Evolutionary conservation across 2,797 vertebrate genomes (phyloP), one percentile per base, ranked within the genome.

Genomic region (Sebastes steindachneri): DNA sequence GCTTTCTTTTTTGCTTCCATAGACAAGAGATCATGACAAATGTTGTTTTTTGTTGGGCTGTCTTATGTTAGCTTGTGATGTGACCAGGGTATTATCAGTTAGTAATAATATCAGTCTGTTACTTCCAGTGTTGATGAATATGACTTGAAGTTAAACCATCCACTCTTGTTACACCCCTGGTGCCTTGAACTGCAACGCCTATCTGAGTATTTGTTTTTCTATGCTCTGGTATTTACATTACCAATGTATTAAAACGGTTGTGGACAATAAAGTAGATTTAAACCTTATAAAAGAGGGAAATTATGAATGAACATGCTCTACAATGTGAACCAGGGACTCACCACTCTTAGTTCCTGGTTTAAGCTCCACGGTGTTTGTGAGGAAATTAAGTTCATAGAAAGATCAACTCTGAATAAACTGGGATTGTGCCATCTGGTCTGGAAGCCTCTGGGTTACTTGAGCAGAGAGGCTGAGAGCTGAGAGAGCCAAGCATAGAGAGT

Each of bases 181-280:
- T 93, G 88, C 94, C 94, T 95, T 93, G 37, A 79, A 85, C 66
- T 85, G 33, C 73, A 79, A 81, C 9, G 77, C 65, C 60, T 65
- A 63, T 83, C 62, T 68, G 64, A 74, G 33, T 41, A 68, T 74
- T 67, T 75, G 12, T 86, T 75, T 83, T 45, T 73, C 21, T 77
- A 67, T 23, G 63, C 60, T 57, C 23, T 68, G 68, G 19, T 77
- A 15, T 77, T 75, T 57, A 17, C 31, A 28, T 17, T 3, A 31
- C 1, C 4, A 9, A 67, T 77, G 71, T 74, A 68, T 15, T 65
- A 7, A 66, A 67, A 28, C 4, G n/a, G 59, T 48, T 12, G 25
- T 45, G 45, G 33, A 73, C 45, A 75, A 73, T 79, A 83, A 87
- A 80, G 12, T 2, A 11, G 3, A 64, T 58, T 12, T 4, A 57